A percentile compares a stretch with the other conserved stretches of the same genome.
These are phyloP conservation scores for Ceyx melanurus DNA, from an alignment of 2,113 vertebrate genomes.

Conservation along the genomic window DNA sequence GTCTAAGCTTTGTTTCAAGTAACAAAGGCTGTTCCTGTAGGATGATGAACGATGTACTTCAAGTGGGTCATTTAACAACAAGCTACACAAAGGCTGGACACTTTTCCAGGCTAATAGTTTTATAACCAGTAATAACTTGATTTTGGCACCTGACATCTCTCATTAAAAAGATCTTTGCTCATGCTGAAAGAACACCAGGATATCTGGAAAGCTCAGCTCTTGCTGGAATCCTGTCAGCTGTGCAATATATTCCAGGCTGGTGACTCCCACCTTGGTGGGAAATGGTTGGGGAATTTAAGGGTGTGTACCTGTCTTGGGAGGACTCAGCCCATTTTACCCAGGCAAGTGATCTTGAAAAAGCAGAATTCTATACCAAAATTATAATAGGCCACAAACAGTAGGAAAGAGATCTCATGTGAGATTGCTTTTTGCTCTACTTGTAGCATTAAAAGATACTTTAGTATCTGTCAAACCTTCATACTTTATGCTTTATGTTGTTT, in stretches of 20 bases:
- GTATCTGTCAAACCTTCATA: background rate
- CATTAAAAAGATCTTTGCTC: background rate
- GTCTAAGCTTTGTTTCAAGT: slow-evolving; percentile 9
- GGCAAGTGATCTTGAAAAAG: background rate
- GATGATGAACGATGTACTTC: background rate
- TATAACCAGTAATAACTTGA: background rate
- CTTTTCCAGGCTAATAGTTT: slow-evolving; percentile 31
- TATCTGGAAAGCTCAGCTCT: background rate
- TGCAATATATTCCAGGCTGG: background rate
- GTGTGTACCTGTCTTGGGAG: background rate
- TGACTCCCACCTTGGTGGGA: background rate
- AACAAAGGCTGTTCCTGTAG: background rate
- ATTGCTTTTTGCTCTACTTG: background rate
- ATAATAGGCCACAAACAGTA: background rate
- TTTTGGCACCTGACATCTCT: slow-evolving; percentile 23
- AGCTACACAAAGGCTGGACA: background rate
- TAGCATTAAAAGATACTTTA: background rate
- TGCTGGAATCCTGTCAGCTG: background rate
- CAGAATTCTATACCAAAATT: background rate
- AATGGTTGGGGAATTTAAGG: background rate
- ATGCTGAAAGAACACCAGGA: background rate
- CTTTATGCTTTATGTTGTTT: background rate
- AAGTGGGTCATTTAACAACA: slow-evolving; percentile 6
- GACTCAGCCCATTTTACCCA: background rate
- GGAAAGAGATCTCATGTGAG: background rate